These are phyloP conservation scores for Polyommatus icarus DNA, from an alignment of 2,888 invertebrate species.

Conservation along the genomic window DNA sequence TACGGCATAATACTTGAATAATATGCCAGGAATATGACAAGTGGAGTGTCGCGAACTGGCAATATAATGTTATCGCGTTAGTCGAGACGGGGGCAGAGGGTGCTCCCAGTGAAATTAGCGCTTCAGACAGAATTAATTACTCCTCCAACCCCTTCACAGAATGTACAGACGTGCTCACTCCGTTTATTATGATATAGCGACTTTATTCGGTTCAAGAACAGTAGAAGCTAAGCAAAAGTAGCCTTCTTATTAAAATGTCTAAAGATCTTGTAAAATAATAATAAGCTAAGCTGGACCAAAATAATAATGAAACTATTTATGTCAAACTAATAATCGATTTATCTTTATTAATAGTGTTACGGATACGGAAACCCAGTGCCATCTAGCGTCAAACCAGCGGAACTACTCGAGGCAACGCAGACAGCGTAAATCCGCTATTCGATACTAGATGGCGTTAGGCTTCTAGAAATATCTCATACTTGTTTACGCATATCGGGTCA, in stretches of 20 bases:
- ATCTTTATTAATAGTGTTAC: too few species aligned
- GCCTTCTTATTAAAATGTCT: not conserved
- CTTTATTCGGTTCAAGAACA: not conserved
- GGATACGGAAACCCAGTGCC: too few species aligned
- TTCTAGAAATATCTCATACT: too few species aligned
- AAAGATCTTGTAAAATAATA: too few species aligned
- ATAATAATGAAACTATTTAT: too few species aligned
- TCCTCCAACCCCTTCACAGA: conserved; percentile 53
- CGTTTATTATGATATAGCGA: conserved; percentile 6
- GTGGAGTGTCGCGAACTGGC: conserved; percentile 4
- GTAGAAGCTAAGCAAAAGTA: not conserved
- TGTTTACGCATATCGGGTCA: too few species aligned
- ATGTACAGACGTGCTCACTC: not conserved
- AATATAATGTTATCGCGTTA: conserved; percentile 24
- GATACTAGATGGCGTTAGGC: too few species aligned
- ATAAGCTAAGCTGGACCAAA: too few species aligned
- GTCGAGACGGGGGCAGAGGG: conserved; percentile 40
- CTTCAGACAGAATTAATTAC: conserved; percentile 72
- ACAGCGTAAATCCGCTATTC: too few species aligned
- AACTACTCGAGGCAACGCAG: too few species aligned
- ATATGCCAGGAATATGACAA: conserved; percentile 11
- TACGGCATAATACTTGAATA: not conserved
- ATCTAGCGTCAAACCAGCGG: too few species aligned
- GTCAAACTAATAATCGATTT: too few species aligned
- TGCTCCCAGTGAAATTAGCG: conserved; percentile 66